phyloP scores from a whole-genome alignment of 2,888 invertebrate genomes.

The Metacarcinus magister region DNA sequence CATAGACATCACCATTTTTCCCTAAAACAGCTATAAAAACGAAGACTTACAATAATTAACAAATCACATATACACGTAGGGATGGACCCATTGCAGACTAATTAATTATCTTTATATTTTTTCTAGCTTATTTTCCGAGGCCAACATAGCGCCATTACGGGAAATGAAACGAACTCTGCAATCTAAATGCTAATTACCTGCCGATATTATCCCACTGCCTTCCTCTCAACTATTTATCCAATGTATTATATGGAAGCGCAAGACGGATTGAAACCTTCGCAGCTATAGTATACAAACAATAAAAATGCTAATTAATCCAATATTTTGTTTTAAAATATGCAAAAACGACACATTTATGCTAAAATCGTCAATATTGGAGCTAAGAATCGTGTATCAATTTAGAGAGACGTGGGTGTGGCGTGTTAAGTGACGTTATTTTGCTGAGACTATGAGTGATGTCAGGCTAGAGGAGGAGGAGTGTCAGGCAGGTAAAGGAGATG shows the following conservation, averaged over 20 bases:
- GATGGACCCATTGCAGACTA: slow-evolving; percentile 12
- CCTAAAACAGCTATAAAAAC: background rate
- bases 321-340: slow-evolving; percentile 71
- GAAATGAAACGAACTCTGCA: slow-evolving; percentile 68
- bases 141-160: slow-evolving; percentile 64
- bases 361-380: slow-evolving; percentile 72
- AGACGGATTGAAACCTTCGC: slow-evolving; percentile 60
- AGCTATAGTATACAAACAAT: slow-evolving; percentile 58
- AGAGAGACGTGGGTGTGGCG: background rate
- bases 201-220: slow-evolving; percentile 68
- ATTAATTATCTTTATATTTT: slow-evolving; percentile 45
- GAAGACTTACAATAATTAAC: background rate
- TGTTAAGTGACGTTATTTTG: background rate
- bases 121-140: slow-evolving; percentile 45
- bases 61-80: slow-evolving; percentile 30
- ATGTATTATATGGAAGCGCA: slow-evolving; percentile 32
- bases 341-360: slow-evolving; percentile 65
- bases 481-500: background rate
- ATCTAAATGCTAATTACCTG: slow-evolving; percentile 74
- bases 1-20: background rate
- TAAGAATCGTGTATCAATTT: slow-evolving; percentile 69
- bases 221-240: slow-evolving; percentile 62
- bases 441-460: background rate
- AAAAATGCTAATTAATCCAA: slow-evolving; percentile 74
- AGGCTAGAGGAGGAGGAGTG: background rate